These are phyloP conservation scores for Hirtodrosophila cameraria DNA, from an alignment of 2,888 invertebrate genomes.

Conservation along the genomic window DNA sequence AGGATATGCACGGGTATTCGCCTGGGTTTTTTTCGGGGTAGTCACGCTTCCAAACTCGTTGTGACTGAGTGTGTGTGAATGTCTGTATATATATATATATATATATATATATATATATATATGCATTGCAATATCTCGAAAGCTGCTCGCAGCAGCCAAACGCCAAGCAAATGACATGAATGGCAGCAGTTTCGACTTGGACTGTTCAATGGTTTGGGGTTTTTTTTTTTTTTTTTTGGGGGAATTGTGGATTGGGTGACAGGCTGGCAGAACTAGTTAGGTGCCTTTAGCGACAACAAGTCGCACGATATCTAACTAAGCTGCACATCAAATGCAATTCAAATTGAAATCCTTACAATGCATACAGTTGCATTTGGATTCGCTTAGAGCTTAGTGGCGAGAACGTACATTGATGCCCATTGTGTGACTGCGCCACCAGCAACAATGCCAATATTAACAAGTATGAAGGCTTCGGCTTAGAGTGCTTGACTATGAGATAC, in stretches of 20 bases:
- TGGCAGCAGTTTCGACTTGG: conserved; percentile 10
- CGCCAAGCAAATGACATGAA: conserved; percentile 44
- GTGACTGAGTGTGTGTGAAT: too few relatives aligned
- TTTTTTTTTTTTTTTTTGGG: not conserved
- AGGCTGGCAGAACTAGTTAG: conserved; percentile 21
- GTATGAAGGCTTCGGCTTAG: not conserved
- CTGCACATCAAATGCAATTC: conserved; percentile 69
- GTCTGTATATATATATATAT: too few relatives aligned
- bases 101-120: too few relatives aligned
- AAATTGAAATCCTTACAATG: conserved; percentile 67
- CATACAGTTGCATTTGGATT: conserved; percentile 43
- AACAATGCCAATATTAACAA: conserved; percentile 13
- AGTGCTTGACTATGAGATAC: too few relatives aligned
- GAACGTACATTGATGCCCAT: conserved; percentile 9
- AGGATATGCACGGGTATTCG: not conserved
- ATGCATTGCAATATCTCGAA: conserved; percentile 45
- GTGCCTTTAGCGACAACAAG: conserved; percentile 4
- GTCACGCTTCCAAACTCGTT: conserved; percentile 1
- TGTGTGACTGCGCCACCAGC: conserved; percentile 8
- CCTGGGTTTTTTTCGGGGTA: too few relatives aligned
- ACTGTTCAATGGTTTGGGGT: not conserved
- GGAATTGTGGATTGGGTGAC: not conserved
- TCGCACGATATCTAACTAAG: conserved; percentile 53
- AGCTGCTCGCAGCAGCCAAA: conserved; percentile 9
- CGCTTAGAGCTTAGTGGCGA: not conserved